Evolutionary conservation across 2,113 vertebrate species (phyloP).

Genomic region (Dasypus novemcinctus): DNA sequence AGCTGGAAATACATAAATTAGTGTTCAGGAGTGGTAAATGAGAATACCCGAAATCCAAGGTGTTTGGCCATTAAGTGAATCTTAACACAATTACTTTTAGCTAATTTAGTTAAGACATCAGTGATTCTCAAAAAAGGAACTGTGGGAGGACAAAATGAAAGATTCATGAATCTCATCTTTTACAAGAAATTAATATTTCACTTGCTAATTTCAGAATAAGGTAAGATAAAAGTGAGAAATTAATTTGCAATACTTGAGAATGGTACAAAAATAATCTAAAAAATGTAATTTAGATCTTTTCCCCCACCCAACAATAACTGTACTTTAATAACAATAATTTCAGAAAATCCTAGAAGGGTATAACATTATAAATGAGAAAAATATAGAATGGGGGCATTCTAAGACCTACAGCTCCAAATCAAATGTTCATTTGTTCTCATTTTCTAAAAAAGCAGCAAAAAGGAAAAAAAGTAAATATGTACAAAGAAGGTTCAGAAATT

Average conservation of each 20-base stretch:
- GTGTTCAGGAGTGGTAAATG: neutral
- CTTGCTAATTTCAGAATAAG: conserved; percentile 40
- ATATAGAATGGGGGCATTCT: neutral
- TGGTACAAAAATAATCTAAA: conserved; percentile 19
- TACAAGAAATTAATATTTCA: conserved; percentile 44
- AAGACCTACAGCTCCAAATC: neutral
- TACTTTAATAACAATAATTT: neutral
- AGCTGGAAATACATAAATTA: neutral
- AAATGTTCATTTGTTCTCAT: neutral
- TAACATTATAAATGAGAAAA: neutral
- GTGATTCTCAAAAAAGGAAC: neutral
- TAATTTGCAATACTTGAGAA: conserved; percentile 20
- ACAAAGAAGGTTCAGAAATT: conserved; percentile 14
- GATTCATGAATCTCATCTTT: neutral
- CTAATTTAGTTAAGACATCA: conserved; percentile 5
- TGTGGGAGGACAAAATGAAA: neutral
- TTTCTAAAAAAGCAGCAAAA: neutral
- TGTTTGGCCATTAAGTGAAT: neutral
- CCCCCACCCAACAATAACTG: neutral
- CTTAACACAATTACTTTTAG: conserved; percentile 26
- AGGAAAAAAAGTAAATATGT: conserved; percentile 25
- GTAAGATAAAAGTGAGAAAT: conserved; percentile 2
- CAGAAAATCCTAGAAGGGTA: neutral
- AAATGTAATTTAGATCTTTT: neutral
- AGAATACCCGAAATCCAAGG: neutral